Evolutionary conservation across 2,113 vertebrate species (phyloP), one percentile per base, ranked within the genome.

Genomic region (Trogon surrucura): DNA sequence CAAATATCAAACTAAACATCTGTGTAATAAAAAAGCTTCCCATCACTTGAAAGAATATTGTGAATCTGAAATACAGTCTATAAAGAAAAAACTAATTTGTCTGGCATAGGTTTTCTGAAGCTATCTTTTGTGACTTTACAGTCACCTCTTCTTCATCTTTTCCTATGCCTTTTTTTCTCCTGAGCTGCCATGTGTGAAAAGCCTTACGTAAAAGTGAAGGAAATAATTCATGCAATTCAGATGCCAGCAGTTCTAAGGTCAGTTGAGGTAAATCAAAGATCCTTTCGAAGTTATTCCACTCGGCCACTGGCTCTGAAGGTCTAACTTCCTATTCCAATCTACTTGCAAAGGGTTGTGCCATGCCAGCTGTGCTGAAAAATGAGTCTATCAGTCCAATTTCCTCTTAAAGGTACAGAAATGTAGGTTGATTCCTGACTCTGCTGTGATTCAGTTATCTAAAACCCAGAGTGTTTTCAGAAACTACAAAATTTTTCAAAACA

Each of bases 1-100:
- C 67, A 95, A 95, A 85, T 94, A 96, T 95, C 89, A 93, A 89
- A 85, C 93, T 30, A 79, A 96, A 92, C 93, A 95, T 95, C 89
- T 96, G 94, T 70, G 67, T 50, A 62, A 67, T 41, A 79, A 38
- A 78, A 81, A 73, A 11, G 1, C 74, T 91, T 95, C 74, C 79
- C 60, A 32, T 93, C 84, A 61, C 74, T 96, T 94, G 84, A 89
- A 87, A 80, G 62, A 79, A 88, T 85, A 92, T 5, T 65, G 71
- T 69, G 57, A 83, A 72, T 71, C n/a, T 88, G 58, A 95, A 96
- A 80, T 60, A 61, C 13, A 94, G 71, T 75, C 54, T 91, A 73
- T 81, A 79, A 91, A 94, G 64, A 74, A 85, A 93, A 94, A 89
- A 27, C 4, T 67, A 61, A 53, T 65, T 81, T 72, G 22, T 56